Percentiles rank a stretch among this genome's conserved stretches.
These are phyloP conservation scores for Orcinus orca DNA, from an alignment of 2,113 vertebrate genomes.

Conservation along the genomic window DNA sequence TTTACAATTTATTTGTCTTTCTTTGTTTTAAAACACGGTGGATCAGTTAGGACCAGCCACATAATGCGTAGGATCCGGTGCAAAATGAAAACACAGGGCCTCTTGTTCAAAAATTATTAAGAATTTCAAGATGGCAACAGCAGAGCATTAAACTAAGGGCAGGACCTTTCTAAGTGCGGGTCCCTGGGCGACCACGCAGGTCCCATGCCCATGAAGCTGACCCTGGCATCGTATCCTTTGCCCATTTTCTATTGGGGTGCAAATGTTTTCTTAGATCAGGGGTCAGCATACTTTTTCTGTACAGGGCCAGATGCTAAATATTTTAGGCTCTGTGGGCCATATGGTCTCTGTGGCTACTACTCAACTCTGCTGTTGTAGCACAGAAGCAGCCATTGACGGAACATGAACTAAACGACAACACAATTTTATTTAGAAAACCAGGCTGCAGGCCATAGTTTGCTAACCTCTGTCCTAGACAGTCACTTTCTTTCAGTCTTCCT, in stretches of 20 bases:
- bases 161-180: background rate
- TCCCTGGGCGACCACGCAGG: too few species aligned
- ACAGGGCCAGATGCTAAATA: background rate
- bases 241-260: background rate
- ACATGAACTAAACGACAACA: background rate
- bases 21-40: background rate
- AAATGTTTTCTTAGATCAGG: background rate
- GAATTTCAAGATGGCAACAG: background rate
- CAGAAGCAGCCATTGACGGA: background rate
- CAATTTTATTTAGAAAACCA: slow-evolving; percentile 28
- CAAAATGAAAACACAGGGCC: background rate
- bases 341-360: background rate
- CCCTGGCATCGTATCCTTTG: background rate
- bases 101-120: background rate
- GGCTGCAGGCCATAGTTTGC: background rate
- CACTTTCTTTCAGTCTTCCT: slow-evolving; percentile 21
- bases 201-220: background rate
- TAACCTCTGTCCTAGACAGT: background rate
- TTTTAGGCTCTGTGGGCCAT: background rate
- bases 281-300: background rate
- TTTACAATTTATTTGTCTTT: background rate
- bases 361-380: background rate
- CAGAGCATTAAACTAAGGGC: background rate
- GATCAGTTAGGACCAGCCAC: background rate
- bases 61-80: background rate